A percentile compares a stretch with the other conserved stretches of the same genome.
Evolutionary conservation across 53 echinoderm and acorn worm species (phyloP).

Genomic region (Stichopus horrens): DNA sequence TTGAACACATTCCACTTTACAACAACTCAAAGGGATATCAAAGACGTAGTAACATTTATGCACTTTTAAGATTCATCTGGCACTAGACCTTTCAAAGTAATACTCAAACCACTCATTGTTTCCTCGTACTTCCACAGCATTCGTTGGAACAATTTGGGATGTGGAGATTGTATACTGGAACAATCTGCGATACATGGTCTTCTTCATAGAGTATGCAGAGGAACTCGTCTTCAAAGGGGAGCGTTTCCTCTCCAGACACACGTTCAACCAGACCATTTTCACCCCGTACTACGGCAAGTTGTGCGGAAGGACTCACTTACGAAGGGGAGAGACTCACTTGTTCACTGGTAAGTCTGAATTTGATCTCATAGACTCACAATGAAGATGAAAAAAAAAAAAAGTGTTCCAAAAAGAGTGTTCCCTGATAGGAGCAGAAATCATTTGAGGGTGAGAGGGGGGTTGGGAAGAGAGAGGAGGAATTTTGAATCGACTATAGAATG

Average conservation of each 20-base stretch:
- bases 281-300: constrained; percentile 38
- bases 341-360: constrained; percentile 8
- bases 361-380: neutral
- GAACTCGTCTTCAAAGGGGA: neutral
- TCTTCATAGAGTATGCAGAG: neutral
- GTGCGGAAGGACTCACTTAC: constrained; percentile 30
- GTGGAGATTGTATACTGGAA: neutral
- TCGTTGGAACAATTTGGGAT: neutral
- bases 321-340: neutral
- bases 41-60: too few species aligned
- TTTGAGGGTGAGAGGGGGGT: neutral
- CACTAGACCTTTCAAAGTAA: too few species aligned
- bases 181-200: neutral
- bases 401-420: neutral
- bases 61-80: too few species aligned
- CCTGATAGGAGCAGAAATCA: neutral
- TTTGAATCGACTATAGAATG: neutral
- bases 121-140: neutral
- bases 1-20: too few species aligned
- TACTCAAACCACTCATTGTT: too few species aligned
- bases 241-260: neutral
- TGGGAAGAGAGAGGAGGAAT: neutral
- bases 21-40: too few species aligned
- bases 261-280: neutral
- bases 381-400: neutral